A percentile compares a stretch with the other conserved stretches of the same genome.
Conservation (phyloP, 2,113 vertebrate genomes). For the Typhlomys cinereus region DNA sequence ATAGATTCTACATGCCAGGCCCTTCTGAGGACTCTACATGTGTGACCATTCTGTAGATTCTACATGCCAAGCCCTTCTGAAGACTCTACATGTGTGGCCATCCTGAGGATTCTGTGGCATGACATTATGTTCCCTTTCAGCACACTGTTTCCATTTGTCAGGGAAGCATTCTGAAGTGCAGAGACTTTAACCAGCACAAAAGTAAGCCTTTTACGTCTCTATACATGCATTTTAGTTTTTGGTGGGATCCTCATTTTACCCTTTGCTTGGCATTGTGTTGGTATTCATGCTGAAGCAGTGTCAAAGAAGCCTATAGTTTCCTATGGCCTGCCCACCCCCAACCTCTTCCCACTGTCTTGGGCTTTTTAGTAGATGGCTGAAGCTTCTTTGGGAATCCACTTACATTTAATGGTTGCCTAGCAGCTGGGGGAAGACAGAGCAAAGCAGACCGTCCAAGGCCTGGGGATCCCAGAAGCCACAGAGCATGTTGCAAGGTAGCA, state of each 20-base stretch:
- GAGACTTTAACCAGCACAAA: conserved; percentile 43
- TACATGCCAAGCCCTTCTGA: no score
- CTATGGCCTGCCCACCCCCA: accelerated
- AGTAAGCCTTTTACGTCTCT: neutral
- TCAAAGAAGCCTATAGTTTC: neutral
- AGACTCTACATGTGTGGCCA: neutral
- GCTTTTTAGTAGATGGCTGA: neutral
- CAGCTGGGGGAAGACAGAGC: conserved; percentile 34
- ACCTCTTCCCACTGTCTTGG: neutral
- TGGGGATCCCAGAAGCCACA: conserved; percentile 37
- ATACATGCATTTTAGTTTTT: neutral
- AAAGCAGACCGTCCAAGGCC: conserved; percentile 22
- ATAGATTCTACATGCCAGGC: no score
- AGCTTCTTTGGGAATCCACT: neutral
- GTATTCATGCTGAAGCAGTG: neutral
- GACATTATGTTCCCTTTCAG: conserved; percentile 62
- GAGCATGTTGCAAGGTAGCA: conserved; percentile 67
- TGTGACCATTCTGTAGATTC: neutral
- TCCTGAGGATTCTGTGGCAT: no score
- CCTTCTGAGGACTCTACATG: no score
- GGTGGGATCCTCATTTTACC: neutral
- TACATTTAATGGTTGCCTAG: conserved; percentile 6
- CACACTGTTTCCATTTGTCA: conserved; percentile 26
- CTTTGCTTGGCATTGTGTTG: neutral
- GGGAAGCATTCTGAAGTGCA: neutral